Evolutionary conservation across 92 coral and sea anemone species (phyloP).

Genomic region (Heteractis magnifica): DNA sequence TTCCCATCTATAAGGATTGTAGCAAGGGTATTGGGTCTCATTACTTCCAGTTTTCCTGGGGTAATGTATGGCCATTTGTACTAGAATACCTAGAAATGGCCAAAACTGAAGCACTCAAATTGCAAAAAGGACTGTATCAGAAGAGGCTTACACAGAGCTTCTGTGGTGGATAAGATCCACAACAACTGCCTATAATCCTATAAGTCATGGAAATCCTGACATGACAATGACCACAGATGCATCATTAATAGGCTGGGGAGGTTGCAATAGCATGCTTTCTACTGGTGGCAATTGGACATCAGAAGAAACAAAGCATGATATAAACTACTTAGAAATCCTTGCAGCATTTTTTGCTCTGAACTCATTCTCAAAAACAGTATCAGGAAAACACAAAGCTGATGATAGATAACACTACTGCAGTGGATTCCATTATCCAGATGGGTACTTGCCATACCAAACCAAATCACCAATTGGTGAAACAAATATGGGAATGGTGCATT

Average conservation of each 20-base stretch:
- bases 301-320: slow-evolving; percentile 46
- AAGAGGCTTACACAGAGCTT: not conserved
- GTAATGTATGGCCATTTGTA: slow-evolving; percentile 46
- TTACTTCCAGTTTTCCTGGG: slow-evolving; percentile 1
- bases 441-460: slow-evolving; percentile 33
- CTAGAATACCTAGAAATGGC: slow-evolving; percentile 30
- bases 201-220: slow-evolving; percentile 43
- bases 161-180: too few species aligned
- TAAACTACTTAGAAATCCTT: too few species aligned
- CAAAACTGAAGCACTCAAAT: slow-evolving; percentile 27
- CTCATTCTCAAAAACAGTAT: too few species aligned
- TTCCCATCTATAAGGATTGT: not conserved
- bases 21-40: slow-evolving; percentile 46
- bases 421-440: slow-evolving; percentile 41
- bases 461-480: slow-evolving; percentile 20
- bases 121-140: slow-evolving; percentile 32
- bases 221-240: slow-evolving; percentile 45
- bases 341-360: too few species aligned
- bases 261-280: not conserved
- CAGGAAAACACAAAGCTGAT: slow-evolving; percentile 41
- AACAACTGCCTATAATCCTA: slow-evolving; percentile 30
- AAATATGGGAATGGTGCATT: slow-evolving; percentile 52
- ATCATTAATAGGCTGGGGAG: slow-evolving; percentile 40
- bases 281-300: slow-evolving; percentile 57
- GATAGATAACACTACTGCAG: slow-evolving; percentile 58